Evolutionary conservation across 2,113 vertebrate genomes (phyloP).

Genomic region (Geothlypis trichas): DNA sequence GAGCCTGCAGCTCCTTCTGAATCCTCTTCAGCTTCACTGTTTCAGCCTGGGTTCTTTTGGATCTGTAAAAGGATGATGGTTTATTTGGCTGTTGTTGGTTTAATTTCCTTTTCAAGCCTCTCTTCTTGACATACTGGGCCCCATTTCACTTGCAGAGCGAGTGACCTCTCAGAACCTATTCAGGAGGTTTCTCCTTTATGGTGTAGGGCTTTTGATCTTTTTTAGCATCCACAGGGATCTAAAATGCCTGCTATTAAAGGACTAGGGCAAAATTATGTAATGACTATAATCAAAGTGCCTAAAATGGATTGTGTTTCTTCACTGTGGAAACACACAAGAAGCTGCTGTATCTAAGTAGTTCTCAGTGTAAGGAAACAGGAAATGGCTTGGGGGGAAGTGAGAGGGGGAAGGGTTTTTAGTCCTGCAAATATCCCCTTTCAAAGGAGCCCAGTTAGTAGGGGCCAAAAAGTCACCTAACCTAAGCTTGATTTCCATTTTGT

Average conservation of each 20-base stretch:
- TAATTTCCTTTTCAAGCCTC: background rate
- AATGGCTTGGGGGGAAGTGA: background rate
- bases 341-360: conserved; percentile 46
- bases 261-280: conserved; percentile 37
- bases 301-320: conserved; percentile 61
- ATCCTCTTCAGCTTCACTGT: conserved; percentile 90
- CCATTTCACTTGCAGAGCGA: background rate
- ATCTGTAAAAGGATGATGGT: conserved; percentile 72
- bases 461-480: conserved; percentile 61
- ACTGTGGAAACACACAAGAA: conserved; percentile 60
- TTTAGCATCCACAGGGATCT: conserved; percentile 33
- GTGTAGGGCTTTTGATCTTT: conserved; percentile 36
- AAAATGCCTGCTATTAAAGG: conserved; percentile 53
- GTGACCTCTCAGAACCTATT: background rate
- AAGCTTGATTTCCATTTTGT: conserved; percentile 59
- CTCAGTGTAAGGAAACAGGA: conserved; percentile 57
- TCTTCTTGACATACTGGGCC: background rate
- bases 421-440: conserved; percentile 60
- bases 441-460: conserved; percentile 42
- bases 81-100: background rate
- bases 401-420: conserved; percentile 42
- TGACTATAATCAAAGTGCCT: conserved; percentile 56
- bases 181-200: background rate
- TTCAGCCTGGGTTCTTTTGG: conserved; percentile 93
- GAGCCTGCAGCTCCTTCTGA: conserved; percentile 90